Evolutionary conservation across 2,888 invertebrate genomes (phyloP), one percentile per base, ranked within the genome.

Genomic region (Lacanobia oleracea): DNA sequence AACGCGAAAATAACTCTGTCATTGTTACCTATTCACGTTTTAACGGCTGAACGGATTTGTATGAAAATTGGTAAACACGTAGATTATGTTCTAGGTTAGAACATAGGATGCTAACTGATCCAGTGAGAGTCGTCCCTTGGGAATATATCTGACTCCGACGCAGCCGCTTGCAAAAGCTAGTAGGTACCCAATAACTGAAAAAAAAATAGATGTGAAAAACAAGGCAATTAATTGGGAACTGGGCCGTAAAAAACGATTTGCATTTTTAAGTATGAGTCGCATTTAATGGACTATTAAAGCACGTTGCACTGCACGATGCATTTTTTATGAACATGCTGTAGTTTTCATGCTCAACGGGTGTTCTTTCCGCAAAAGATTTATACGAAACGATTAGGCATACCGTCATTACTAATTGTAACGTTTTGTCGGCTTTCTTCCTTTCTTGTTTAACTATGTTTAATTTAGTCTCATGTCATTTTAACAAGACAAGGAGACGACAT

Each of bases 211-310:
- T n/a, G n/a, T 51, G 8, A 65, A 68, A 72, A 72, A 59, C 23
- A 23, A 23, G n/a, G 27, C n/a, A 56, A 56, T 72, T 53, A 53
- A 73, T 78, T 64, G 27, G 37, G 53, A 78, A 73, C 50, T 53
- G 40, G 45, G 48, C 54, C 48, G 63, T 57, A 57, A 72, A 66
- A 73, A 73, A 16, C 56, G 48, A 78, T 82, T 73, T 67, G 56
- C 60, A 67, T 78, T 69, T 43, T 57, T 53, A 68, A 68, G 48
- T 50, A 54, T 65, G 54, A 72, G 27, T 57, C 43, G 53, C 40
- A 73, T 73, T 78, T 43, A 78, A 67, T 73, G 64, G 64, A 33
- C 74, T 66, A 68, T 66, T 63, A 81, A 60, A 77, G 72, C 78
- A 23, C 59, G 21, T 23, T 64, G 37, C 68, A 27, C 27, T 1